Evolutionary conservation across 64 coral and sea anemone species (phyloP), one percentile per base, ranked within the genome.

Genomic region (Stichodactyla mertensii): DNA sequence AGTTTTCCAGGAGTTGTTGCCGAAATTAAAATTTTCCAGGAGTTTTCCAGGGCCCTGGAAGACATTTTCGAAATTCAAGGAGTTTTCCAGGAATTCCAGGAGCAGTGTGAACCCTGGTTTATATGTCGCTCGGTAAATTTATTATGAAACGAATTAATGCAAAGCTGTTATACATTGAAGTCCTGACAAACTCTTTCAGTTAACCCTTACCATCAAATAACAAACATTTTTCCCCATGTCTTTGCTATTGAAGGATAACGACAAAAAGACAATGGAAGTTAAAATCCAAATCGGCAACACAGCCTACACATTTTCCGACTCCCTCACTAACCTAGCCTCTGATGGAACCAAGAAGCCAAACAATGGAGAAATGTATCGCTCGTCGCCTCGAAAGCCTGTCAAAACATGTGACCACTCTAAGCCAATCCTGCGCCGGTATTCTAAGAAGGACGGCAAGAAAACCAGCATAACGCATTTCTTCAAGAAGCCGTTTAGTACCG

Each of bases 271-370:
- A 84, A 89, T 95, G 90, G 89, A 95, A 78, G 85, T 95, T 19
- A 79, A 82, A 78, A 95, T 95, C 70, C 89, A 85, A 16, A 86
- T 95, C 64, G 93, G 93, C 52, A 82, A 84, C 2, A 95, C 90
- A 77, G 90, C 93, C 2, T 95, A 95, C 87, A 55, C 87, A 26
- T 95, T 95, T 52, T 89, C 71, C 9, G 90, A 95, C 64, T 83
- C 89, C 0, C 16, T 95, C 12, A 86, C 84, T 52, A 87, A 64
- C 54, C 77, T 24, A 20, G 79, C n/a, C 71, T 61, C 58, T 19
- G 18, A 80, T 60, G 77, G 60, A 61, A 52, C 28, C 11, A 23
- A 31, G 78, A 83, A 61, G 4, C 22, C 51, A 53, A 54, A 56
- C n/a, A 80, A 71, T 92, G 77, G 85, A 83, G 51, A 86, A 83